Conservation (phyloP, 2,888 invertebrate species). For the Lottia gigantea region DNA sequence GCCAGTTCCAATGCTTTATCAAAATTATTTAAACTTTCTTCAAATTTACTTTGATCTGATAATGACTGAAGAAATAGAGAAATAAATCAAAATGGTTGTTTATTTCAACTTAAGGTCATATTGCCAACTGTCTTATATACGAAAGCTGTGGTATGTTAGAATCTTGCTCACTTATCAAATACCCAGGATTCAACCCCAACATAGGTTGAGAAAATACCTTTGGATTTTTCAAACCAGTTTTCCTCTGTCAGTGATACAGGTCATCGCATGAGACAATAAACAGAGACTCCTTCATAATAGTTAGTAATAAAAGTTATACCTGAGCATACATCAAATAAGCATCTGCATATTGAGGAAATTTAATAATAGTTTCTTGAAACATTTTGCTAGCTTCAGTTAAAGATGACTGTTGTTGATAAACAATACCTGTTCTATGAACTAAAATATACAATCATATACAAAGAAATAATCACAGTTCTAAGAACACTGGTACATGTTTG, state of each 20-base stretch:
- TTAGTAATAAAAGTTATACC: slow-evolving; percentile 67
- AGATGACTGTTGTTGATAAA: slow-evolving; percentile 19
- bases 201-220: too few relatives aligned
- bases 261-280: too few relatives aligned
- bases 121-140: too few relatives aligned
- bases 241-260: too few relatives aligned
- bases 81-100: not conserved
- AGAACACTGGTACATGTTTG: too few relatives aligned
- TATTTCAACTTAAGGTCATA: too few relatives aligned
- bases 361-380: slow-evolving; percentile 81
- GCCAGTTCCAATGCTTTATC: slow-evolving; percentile 84
- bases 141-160: too few relatives aligned
- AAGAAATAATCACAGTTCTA: too few relatives aligned
- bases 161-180: too few relatives aligned
- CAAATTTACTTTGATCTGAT: slow-evolving; percentile 85
- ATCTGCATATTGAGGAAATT: slow-evolving; percentile 87
- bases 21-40: slow-evolving; percentile 85
- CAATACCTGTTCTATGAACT: slow-evolving; percentile 28
- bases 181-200: too few relatives aligned
- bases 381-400: slow-evolving; percentile 68
- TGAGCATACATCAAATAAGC: slow-evolving; percentile 90
- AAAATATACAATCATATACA: not conserved
- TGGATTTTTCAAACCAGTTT: too few relatives aligned
- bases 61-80: slow-evolving; percentile 72
- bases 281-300: too few relatives aligned